Percentiles rank a stretch among this genome's conserved stretches.
phyloP scores from a whole-genome alignment of 2,888 invertebrate species.

The Eupithecia subumbrata region DNA sequence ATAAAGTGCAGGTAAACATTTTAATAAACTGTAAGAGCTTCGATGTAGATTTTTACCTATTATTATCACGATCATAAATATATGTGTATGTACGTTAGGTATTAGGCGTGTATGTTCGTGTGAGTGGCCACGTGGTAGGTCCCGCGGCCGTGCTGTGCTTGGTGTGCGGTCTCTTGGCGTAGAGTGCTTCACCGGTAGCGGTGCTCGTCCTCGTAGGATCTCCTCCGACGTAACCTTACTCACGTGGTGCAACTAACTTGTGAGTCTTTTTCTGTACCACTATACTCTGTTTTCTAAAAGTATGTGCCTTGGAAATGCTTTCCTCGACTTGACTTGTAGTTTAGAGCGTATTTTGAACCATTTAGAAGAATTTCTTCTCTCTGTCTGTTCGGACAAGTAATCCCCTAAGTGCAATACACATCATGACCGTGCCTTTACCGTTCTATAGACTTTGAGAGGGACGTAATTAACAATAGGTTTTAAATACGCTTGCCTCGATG shows the following conservation, averaged over 20 bases:
- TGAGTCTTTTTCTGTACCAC: constrained; percentile 66
- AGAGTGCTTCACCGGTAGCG: constrained; percentile 70
- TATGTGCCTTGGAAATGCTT: constrained; percentile 84
- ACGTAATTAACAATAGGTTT: constrained; percentile 83
- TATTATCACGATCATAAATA: constrained; percentile 47
- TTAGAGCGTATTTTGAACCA: constrained; percentile 81
- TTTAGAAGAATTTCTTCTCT: constrained; percentile 79
- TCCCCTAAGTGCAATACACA: constrained; percentile 83
- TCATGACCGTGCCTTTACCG: constrained; percentile 84
- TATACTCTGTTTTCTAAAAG: constrained; percentile 81
- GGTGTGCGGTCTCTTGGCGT: constrained; percentile 48
- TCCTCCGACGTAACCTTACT: constrained; percentile 65
- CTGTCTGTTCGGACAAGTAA: constrained; percentile 78
- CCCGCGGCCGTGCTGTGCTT: background rate
- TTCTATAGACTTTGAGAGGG: constrained; percentile 84
- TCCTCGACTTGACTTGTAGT: constrained; percentile 80
- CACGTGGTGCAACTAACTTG: constrained; percentile 58
- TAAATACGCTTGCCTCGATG: constrained; percentile 72
- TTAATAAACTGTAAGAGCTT: constrained; percentile 74
- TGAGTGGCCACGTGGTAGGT: constrained; percentile 14
- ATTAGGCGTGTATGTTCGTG: constrained; percentile 43
- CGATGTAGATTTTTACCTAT: constrained; percentile 69
- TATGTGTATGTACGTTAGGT: constrained; percentile 49
- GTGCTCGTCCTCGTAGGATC: constrained; percentile 68
- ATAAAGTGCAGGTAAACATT: constrained; percentile 70